Conservation (phyloP, 2,797 vertebrate species). For the Bufotes viridis region DNA sequence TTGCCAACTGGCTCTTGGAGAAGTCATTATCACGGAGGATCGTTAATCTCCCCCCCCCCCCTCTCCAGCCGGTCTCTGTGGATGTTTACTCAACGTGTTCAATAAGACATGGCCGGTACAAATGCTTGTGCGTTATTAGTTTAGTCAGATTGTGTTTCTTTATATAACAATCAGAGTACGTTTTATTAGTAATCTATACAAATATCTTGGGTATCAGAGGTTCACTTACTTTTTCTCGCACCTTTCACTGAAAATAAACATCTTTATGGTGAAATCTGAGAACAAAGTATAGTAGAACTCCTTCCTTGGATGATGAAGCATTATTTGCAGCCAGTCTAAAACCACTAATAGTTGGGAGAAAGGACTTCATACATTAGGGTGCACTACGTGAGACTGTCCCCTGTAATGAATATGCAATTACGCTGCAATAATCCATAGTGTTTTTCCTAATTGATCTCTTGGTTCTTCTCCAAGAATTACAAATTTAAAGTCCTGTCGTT, state of each 20-base stretch:
- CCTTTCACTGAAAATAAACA: neutral
- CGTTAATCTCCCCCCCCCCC: too few species aligned
- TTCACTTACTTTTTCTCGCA: too few species aligned
- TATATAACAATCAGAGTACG: too few species aligned
- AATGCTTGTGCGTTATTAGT: too few species aligned
- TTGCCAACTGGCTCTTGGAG: too few species aligned
- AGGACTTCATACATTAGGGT: neutral
- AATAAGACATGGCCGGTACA: too few species aligned
- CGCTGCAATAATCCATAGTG: constrained; percentile 2
- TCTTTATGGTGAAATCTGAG: neutral
- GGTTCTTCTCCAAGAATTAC: constrained; percentile 16
- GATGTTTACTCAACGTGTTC: too few species aligned
- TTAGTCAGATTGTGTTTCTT: too few species aligned
- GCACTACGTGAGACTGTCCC: neutral
- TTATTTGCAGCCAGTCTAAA: neutral
- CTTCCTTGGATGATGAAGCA: neutral
- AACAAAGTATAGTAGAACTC: neutral
- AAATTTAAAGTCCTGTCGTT: neutral
- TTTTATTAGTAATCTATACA: too few species aligned
- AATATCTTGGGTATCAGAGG: too few species aligned
- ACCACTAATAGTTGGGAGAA: neutral
- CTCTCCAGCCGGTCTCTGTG: too few species aligned
- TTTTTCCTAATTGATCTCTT: constrained; percentile 16
- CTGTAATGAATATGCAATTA: neutral
- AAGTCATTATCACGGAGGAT: too few species aligned